Evolutionary conservation across 2,888 invertebrate species (phyloP), one percentile per base, ranked within the genome.

Genomic region (Chrysodeixis includens): DNA sequence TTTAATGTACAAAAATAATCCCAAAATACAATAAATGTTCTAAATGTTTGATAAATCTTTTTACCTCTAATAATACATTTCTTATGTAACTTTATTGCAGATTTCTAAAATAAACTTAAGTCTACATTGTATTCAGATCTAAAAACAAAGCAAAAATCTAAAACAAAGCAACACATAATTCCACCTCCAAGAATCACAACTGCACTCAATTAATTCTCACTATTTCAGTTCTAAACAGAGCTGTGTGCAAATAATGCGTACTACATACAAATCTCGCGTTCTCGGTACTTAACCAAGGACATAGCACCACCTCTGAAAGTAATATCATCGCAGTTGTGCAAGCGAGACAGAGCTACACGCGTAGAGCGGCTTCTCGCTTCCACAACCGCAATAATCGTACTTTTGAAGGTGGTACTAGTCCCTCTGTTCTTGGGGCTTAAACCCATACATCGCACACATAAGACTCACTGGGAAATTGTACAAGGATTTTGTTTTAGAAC

Each of bases 191-290:
- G 20, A 18, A 49, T 3, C 35, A 10, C 9, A 46, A 49, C 18
- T 49, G 46, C 46, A 49, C 20, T 49, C 20, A 49, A 20, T 49
- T 49, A 18, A 49, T 49, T 49, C 46, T 10, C 46, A 49, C 46
- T 18, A 18, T 40, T 40, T 40, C n/a, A n/a, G 7, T 40, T n/a
- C n/a, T 7, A 40, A 40, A 26, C 26, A 40, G 40, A n/a, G 40
- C 18, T 57, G 8, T 22, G 55, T 66, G 66, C 61, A 58, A 61
- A 49, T 26, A 51, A 35, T 49, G 46, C 26, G 14, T 49, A 22
- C 22, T 18, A 26, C 40, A 44, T 62, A 35, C 55, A 62, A 55
- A 49, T 66, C 56, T 60, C 35, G 18, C 26, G 58, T 52, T 53
- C 40, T 32, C 30, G 5, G 65, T 71, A 58, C 57, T 71, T 55